A percentile compares a stretch with the other conserved stretches of the same genome.
phyloP scores from a whole-genome alignment of 37 sponge, comb jelly and placozoan genomes.

The Hormiphora californensis region DNA sequence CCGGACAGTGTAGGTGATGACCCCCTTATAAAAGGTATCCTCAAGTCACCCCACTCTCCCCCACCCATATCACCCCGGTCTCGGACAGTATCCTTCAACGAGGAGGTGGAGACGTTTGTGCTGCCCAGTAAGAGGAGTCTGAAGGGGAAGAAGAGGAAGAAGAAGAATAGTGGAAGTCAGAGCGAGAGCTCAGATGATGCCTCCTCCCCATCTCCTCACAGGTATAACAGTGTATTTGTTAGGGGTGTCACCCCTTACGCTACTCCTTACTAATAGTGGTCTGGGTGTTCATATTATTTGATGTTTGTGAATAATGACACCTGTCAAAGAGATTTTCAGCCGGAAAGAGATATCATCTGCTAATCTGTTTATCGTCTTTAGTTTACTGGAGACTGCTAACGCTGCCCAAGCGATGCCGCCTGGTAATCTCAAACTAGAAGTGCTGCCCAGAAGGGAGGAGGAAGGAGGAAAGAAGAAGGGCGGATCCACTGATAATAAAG shows the following conservation, averaged over 20 bases:
- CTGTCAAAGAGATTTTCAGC: no score
- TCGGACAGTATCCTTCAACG: slow-evolving; percentile 8
- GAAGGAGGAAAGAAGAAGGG: background rate
- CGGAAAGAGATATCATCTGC: no score
- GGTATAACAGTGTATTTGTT: background rate
- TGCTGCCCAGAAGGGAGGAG: no score
- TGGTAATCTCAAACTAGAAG: no score
- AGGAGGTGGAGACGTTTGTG: slow-evolving; percentile 41
- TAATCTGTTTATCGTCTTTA: no score
- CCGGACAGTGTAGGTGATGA: background rate
- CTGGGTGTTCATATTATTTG: background rate
- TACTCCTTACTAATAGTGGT: background rate
- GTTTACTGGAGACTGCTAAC: no score
- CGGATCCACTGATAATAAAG: background rate
- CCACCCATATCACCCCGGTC: slow-evolving; percentile 8
- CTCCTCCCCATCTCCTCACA: background rate
- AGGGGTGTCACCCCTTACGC: background rate
- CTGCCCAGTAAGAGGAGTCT: slow-evolving; percentile 36
- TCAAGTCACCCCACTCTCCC: slow-evolving; percentile 29
- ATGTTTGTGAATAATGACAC: no score
- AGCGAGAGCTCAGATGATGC: slow-evolving; percentile 44
- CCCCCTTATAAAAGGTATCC: background rate
- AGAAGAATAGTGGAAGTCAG: background rate
- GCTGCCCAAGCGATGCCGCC: no score
- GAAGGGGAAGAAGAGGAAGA: slow-evolving; percentile 31